phyloP scores from a whole-genome alignment of 2,797 vertebrate species.

The Melanotaenia pygmaea region DNA sequence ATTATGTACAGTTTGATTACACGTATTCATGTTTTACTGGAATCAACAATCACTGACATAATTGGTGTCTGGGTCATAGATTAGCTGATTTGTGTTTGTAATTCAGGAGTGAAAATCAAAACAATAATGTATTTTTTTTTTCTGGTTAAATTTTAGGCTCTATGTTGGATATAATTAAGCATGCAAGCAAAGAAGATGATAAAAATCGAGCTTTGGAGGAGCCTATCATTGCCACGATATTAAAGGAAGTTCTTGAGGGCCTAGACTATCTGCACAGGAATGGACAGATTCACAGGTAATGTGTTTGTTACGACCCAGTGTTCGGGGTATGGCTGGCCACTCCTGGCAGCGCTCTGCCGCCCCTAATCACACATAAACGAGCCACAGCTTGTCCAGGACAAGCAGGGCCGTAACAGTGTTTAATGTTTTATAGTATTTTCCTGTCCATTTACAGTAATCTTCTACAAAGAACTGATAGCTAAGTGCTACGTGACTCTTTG shows the following conservation, averaged over 20 bases:
- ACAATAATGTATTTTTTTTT: conserved; percentile 7
- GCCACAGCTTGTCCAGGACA: too few relatives aligned
- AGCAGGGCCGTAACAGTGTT: too few relatives aligned
- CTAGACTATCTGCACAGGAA: conserved; percentile 98
- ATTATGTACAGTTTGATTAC: neutral
- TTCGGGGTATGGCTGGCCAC: too few relatives aligned
- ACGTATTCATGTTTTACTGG: neutral
- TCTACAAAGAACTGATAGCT: neutral
- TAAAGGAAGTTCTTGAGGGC: conserved; percentile 97
- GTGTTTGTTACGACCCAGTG: too few relatives aligned
- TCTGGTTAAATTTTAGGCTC: conserved; percentile 85
- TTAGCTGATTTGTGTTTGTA: conserved; percentile 15
- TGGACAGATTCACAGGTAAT: conserved; percentile 97
- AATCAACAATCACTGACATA: neutral
- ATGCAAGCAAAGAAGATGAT: conserved; percentile 92
- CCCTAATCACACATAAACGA: too few relatives aligned
- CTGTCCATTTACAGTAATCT: neutral
- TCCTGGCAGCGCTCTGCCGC: too few relatives aligned
- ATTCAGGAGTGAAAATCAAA: conserved; percentile 21
- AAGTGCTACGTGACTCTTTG: neutral
- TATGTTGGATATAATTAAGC: conserved; percentile 99
- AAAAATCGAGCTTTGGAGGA: conserved; percentile 93
- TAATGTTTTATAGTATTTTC: neutral
- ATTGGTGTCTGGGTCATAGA: neutral
- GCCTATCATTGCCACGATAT: conserved; percentile 95